A percentile compares a stretch with the other conserved stretches of the same genome.
phyloP scores from a whole-genome alignment of 2,797 vertebrate genomes.

The Phrynocephalus guinanensis region DNA sequence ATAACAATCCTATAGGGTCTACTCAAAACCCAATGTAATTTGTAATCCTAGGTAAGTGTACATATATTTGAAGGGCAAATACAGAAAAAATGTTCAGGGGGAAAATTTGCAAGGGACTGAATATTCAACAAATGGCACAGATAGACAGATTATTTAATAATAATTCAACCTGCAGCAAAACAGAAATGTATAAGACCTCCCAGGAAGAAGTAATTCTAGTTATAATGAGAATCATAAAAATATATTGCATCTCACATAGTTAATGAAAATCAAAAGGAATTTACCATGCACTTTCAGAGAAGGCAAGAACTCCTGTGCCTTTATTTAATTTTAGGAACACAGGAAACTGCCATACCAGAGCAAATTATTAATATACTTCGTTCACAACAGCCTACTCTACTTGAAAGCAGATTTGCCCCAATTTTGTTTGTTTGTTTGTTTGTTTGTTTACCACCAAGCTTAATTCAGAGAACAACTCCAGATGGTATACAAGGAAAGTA shows the following conservation, averaged over 20 bases:
- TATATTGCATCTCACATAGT: constrained; percentile 42
- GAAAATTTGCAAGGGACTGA: constrained; percentile 61
- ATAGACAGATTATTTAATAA: constrained; percentile 68
- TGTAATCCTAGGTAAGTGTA: background rate
- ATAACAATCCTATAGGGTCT: no score
- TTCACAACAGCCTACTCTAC: background rate
- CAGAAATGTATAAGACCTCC: constrained; percentile 20
- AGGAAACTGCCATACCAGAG: background rate
- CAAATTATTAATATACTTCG: background rate
- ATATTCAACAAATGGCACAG: constrained; percentile 70
- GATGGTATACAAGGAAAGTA: no score
- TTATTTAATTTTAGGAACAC: constrained; percentile 4
- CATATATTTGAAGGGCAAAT: constrained; percentile 50
- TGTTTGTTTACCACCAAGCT: no score
- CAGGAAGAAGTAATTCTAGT: constrained; percentile 49
- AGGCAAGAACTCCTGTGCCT: constrained; percentile 32
- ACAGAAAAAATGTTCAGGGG: constrained; percentile 70
- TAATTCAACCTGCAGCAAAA: constrained; percentile 57
- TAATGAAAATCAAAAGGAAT: constrained; percentile 47
- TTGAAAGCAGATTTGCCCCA: background rate
- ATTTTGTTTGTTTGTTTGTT: no score
- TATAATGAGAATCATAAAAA: constrained; percentile 14
- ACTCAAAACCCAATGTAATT: background rate
- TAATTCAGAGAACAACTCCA: no score
- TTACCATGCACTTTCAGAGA: constrained; percentile 21